phyloP scores from a whole-genome alignment of 2,113 vertebrate genomes.

The Micronycteris hirsuta region DNA sequence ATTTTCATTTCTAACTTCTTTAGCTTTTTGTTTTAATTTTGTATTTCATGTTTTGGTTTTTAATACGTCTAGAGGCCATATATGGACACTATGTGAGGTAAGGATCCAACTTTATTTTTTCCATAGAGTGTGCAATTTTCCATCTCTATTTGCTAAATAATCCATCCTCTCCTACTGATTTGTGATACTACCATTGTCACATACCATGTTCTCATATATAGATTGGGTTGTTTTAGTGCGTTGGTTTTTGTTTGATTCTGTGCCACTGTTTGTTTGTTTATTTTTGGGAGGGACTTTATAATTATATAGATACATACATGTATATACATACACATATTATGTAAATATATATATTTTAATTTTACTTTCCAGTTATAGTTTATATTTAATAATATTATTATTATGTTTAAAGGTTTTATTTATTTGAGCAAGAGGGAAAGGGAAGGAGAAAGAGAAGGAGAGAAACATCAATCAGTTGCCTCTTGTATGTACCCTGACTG shows the following conservation, averaged over 20 bases:
- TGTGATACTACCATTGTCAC: background rate
- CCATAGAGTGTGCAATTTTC: background rate
- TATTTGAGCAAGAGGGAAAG: too few relatives aligned
- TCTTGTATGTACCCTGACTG: too few relatives aligned
- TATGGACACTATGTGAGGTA: background rate
- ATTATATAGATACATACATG: background rate
- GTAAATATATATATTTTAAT: background rate
- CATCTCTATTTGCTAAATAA: background rate
- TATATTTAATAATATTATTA: too few relatives aligned
- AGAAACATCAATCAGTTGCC: too few relatives aligned
- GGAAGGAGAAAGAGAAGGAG: too few relatives aligned
- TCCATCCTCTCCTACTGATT: background rate
- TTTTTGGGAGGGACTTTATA: background rate
- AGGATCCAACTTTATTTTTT: background rate
- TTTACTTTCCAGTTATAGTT: background rate
- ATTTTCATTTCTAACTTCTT: background rate
- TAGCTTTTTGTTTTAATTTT: slow-evolving; percentile 25
- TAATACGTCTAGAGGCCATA: background rate
- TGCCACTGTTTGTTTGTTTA: background rate
- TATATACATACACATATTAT: too few relatives aligned
- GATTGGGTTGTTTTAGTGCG: background rate
- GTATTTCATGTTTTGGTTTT: background rate
- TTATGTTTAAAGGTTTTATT: too few relatives aligned
- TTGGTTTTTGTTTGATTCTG: background rate
- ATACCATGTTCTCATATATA: background rate